Base-by-base conservation (phyloP, 92 coral and sea anemone species). In the Epizoanthus scotinus region DNA sequence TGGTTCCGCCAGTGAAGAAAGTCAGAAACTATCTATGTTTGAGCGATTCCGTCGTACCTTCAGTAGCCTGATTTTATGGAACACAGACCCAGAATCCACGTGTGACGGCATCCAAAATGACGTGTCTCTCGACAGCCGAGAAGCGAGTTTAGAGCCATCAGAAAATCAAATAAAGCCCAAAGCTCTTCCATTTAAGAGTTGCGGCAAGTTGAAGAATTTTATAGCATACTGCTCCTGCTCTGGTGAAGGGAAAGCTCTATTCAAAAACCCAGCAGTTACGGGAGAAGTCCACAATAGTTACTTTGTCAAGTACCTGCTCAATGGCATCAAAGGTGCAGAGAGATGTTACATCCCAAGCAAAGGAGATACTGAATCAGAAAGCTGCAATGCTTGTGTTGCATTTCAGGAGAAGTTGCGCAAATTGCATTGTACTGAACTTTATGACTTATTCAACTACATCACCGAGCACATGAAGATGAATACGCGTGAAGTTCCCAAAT, bases 271-370 rank as follows among this genome's bases (percentile, higher is more conserved):
- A 29, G 0, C 8, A 4, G n/a, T 9, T 19, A 3, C 69, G 44
- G 3, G 38, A 12, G 69, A 63, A 17, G 42, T 29, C 19, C 69
- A 63, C 14, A 63, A 27, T 44, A 63, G 69, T 38, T 29, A 27
- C 69, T 63, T 63, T 29, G 69, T 26, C 40, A 63, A 27, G 21
- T 63, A 28, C 69, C 8, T 63, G 28, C 7, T 63, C 20, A 63
- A 63, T 63, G 69, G 69, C 29, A 63, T 63, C 69, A 63, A 29
- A 15, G 69, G 69, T 0, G 69, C 69, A 29, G 29, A 63, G 21
- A 63, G 40, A 19, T 63, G 69, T 18, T 63, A 15, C 69, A 63
- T 21, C 19, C 40, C 69, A 34, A 6, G 20, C 12, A 63, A 26
- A 63, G 42, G 69, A 14, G 69, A 63, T 2, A 2, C 0, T 13